Base-by-base conservation (phyloP, 2,888 invertebrate genomes). In the Stomorhina lunata region DNA sequence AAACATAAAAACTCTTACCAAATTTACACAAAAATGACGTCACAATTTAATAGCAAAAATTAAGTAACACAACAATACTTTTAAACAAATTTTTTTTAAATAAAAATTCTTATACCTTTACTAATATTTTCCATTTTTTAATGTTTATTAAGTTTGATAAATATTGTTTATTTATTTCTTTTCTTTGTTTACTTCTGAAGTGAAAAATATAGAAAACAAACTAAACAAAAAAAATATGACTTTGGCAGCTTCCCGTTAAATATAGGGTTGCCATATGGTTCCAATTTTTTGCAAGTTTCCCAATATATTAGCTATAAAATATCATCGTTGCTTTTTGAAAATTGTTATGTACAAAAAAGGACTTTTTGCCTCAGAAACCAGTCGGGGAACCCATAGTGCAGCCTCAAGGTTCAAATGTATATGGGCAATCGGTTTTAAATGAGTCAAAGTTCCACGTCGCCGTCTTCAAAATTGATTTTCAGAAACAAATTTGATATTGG, bases 341-440 rank as follows among this genome's bases (percentile, higher is more conserved):
- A 25, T 25, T 25, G 25, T 50, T 50, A 22, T 25, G 22, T 50
- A 25, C 53, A 53, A 53, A 53, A 27, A 53, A 2, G 53, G 53
- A 53, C 53, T 53, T 53, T 15, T 53, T 53, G 53, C 12, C 53
- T 53, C 53, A 53, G n/a, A 53, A 53, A 22, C 20, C 20, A n/a
- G 45, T 17, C 17, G 15, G n/a, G 17, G 2, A 10, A 29, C 53
- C 53, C 53, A 53, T 53, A 53, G 53, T 53, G 53, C 45, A 45
- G n/a, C n/a, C n/a, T n/a, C n/a, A n/a, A n/a, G n/a, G n/a, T n/a
- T n/a, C n/a, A n/a, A n/a, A n/a, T n/a, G n/a, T n/a, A n/a, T n/a
- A n/a, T n/a, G n/a, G n/a, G n/a, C n/a, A n/a, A n/a, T n/a, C n/a
- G n/a, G n/a, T n/a, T n/a, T n/a, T n/a, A n/a, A n/a, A n/a, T n/a